These are phyloP conservation scores for Cerastoderma edule DNA, from an alignment of 2,888 invertebrate genomes.

Conservation along the genomic window DNA sequence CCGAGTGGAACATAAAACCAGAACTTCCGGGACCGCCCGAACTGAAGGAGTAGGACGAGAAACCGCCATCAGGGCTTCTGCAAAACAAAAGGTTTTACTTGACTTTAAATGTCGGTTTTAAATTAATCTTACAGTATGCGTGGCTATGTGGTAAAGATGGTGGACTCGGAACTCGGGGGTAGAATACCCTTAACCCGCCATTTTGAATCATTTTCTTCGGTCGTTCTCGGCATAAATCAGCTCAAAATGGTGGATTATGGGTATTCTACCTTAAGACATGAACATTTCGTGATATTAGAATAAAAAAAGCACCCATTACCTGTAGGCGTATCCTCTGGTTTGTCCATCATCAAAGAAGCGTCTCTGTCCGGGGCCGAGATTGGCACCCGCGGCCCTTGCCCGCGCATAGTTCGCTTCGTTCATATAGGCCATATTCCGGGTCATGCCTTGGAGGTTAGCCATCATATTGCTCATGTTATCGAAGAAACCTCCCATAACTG, in stretches of 20 bases:
- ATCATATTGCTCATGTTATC: conserved; percentile 22
- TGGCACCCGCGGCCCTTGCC: not conserved
- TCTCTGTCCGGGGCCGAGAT: conserved; percentile 17
- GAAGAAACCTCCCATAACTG: conserved; percentile 19
- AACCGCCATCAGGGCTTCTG: conserved; percentile 28
- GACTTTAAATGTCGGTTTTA: too few species aligned
- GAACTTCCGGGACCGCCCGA: conserved; percentile 13
- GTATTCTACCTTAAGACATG: too few species aligned
- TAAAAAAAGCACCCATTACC: too few species aligned
- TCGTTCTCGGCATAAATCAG: too few species aligned
- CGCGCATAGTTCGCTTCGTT: not conserved
- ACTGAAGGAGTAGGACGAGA: conserved; percentile 15
- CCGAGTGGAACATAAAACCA: conserved; percentile 21
- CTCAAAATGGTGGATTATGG: too few species aligned
- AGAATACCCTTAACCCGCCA: too few species aligned
- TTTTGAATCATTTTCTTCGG: too few species aligned
- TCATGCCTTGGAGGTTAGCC: conserved; percentile 10
- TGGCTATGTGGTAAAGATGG: too few species aligned
- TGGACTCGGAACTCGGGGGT: too few species aligned
- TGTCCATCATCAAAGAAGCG: conserved; percentile 10
- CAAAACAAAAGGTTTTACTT: not conserved
- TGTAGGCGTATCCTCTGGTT: conserved; percentile 23
- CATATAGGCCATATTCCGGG: not conserved
- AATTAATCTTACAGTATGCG: not conserved
- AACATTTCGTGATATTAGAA: too few species aligned